phyloP scores from a whole-genome alignment of 2,888 invertebrate genomes.

The Synergus gifuensis region DNA sequence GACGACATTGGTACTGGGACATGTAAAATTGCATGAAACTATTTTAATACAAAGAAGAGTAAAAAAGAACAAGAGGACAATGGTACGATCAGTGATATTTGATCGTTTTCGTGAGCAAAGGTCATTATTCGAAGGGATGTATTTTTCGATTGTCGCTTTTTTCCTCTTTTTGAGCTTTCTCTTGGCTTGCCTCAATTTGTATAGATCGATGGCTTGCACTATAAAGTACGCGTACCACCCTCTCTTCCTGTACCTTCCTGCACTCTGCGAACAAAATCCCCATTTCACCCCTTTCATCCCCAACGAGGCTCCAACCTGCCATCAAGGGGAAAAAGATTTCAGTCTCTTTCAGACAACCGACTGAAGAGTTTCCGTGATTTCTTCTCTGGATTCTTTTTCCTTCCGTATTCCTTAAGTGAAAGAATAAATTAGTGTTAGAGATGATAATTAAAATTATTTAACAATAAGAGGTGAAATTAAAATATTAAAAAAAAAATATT shows the following conservation, averaged over 20 bases:
- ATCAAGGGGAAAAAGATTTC: conserved; percentile 22
- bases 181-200: conserved; percentile 49
- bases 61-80: conserved; percentile 10
- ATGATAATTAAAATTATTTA: neutral
- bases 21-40: conserved; percentile 9
- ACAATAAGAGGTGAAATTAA: neutral
- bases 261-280: conserved; percentile 14
- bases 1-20: conserved; percentile 27
- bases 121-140: conserved; percentile 63
- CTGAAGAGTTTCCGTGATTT: neutral
- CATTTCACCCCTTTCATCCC: conserved; percentile 17
- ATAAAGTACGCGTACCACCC: conserved; percentile 66
- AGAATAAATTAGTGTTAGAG: neutral
- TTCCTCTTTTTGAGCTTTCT: conserved; percentile 13
- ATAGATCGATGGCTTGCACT: conserved; percentile 72
- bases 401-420: neutral
- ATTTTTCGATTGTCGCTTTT: conserved; percentile 58
- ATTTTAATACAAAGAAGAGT: conserved; percentile 12
- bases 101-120: conserved; percentile 61
- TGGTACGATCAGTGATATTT: conserved; percentile 28
- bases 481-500: neutral
- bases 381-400: neutral
- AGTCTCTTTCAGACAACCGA: conserved; percentile 8
- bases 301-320: conserved; percentile 1
- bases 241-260: conserved; percentile 46